Base-by-base conservation (phyloP, 2,888 invertebrate genomes). In the Cyclophora punctaria region DNA sequence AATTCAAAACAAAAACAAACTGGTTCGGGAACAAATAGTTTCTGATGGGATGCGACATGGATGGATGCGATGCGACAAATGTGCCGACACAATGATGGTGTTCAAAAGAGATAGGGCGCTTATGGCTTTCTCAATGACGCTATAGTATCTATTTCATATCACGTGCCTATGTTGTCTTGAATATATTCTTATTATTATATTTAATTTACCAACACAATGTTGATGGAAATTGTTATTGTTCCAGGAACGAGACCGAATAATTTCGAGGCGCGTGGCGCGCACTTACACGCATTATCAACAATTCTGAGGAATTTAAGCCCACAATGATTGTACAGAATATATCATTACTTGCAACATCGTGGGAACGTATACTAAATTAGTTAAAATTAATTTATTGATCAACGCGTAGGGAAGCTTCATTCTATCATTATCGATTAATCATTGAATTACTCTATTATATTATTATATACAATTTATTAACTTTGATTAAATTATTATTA, bases 291-390 rank as follows among this genome's bases (percentile, higher is more conserved):
- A 77, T 73, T 83, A 78, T 79, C 83, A 80, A 78, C 76, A 81
- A 78, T 85, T 83, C 82, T 70, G 77, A 77, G 84, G 86, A 85
- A 83, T 85, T 83, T 82, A 81, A 78, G 49, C 69, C 80, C 74
- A 79, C 75, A 67, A 80, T 80, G 75, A 81, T 73, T 82, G 78
- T 83, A 81, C 82, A 86, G 83, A 75, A 72, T 83, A 85, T 86
- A 88, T 86, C 84, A 86, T 80, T 80, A 84, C 73, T 72, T 77
- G 81, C 76, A 75, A 82, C 83, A 75, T 69, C 73, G 78, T 73
- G 89, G 85, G 44, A 85, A 80, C 90, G 91, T 90, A 89, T 90
- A 91, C 90, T 90, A 91, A 79, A 90, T 90, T 91, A 91, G 90
- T 90, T 91, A 90, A 90, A 89, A 88, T 87, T 90, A 90, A 91